Base-by-base conservation (phyloP, 1,140 invertebrate species). In the Macrocentrus cingulum region DNA sequence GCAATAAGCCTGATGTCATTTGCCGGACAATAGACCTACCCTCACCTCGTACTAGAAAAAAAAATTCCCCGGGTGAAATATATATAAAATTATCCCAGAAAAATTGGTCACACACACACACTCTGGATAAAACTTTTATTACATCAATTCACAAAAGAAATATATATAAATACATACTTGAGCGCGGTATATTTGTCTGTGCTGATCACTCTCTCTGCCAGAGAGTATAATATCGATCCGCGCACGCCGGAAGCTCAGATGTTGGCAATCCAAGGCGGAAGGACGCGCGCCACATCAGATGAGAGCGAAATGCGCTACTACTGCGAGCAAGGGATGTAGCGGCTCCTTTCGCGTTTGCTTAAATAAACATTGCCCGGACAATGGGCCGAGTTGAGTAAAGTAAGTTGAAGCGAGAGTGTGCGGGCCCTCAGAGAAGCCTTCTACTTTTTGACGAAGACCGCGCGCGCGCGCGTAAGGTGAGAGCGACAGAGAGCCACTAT, bases 1-100 rank as follows among this genome's bases (percentile, higher is more conserved):
- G 71, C 71, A 77, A 78, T 78, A 77, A 78, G 65, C 69, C 65
- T 77, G 69, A 78, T 76, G 73, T 74, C 67, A 77, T 78, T 77
- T 76, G 65, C 66, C 61, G 69, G 68, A 78, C 76, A 77, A 76
- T 77, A 64, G 61, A 53, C 56, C 61, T 51, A 65, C 66, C 72
- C 72, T 73, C 66, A 68, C 56, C 55, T 65, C n/a, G 67, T 58
- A 66, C 65, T 36, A 16, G 44, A 11, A n/a, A 18, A 5, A 15
- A 19, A 11, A 25, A 8, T 49, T 29, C 44, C 22, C 16, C 29
- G 4, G 18, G 22, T 39, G 32, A 46, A 37, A 46, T 50, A 39
- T 8, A 53, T 11, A 16, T 45, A 20, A 37, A 34, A 16, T 32
- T 16, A 13, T 49, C n/a, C 22, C 13, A 15, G 36, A n/a, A 39